Conservation (phyloP, 35 echinoderm and acorn worm species). For the Apostichopus parvimensis region DNA sequence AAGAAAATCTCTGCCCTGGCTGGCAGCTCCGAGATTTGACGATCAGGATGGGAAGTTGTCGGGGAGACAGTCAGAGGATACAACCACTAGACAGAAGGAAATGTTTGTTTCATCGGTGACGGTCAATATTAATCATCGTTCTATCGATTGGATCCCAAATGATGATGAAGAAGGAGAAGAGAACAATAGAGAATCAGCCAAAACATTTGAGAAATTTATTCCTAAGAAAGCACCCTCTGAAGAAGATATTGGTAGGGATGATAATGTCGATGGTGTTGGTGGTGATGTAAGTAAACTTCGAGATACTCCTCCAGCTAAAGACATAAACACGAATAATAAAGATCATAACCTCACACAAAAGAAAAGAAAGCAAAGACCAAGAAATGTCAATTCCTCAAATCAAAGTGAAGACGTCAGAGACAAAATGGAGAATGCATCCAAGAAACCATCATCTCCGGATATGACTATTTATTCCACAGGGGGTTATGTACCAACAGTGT, state of each 20-base stretch:
- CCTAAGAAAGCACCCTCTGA: background rate
- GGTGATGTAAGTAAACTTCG: background rate
- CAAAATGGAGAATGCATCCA: background rate
- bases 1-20: slow-evolving; percentile 16
- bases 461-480: background rate
- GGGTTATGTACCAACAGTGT: background rate
- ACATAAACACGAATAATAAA: background rate
- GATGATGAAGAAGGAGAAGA: background rate
- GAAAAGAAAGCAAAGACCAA: background rate
- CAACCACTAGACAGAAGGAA: background rate
- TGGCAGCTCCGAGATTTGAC: slow-evolving; percentile 12
- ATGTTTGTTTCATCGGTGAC: background rate
- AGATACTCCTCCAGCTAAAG: background rate
- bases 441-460: background rate
- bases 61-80: background rate
- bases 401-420: background rate
- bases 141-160: background rate
- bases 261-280: background rate
- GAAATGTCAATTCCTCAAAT: background rate
- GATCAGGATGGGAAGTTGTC: background rate
- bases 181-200: background rate
- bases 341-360: background rate
- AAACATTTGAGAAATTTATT: background rate
- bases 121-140: background rate
- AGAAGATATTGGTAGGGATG: background rate